Evolutionary conservation across 2,888 invertebrate genomes (phyloP).

Genomic region (Epirrhoe tristata): DNA sequence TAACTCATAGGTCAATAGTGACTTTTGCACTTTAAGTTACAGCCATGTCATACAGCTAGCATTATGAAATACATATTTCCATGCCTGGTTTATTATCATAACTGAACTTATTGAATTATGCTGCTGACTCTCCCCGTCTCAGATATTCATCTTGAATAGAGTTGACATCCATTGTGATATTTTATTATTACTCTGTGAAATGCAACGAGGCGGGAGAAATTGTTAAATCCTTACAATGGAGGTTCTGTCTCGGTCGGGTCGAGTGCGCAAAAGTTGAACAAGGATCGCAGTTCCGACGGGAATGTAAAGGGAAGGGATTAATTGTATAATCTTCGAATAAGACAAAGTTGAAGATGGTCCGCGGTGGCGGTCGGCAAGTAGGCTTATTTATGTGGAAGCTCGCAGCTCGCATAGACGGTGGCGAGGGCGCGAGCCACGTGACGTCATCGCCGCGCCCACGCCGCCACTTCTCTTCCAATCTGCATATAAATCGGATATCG

Average conservation of each 20-base stretch:
- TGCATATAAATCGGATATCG: constrained; percentile 86
- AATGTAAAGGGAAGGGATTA: constrained; percentile 69
- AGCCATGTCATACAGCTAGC: too few species aligned
- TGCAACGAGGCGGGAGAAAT: constrained; percentile 81
- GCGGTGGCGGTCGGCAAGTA: constrained; percentile 54
- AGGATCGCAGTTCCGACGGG: constrained; percentile 71
- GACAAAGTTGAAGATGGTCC: constrained; percentile 63
- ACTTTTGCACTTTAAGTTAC: constrained; percentile 38
- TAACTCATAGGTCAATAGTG: constrained; percentile 1
- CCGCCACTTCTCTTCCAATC: constrained; percentile 74
- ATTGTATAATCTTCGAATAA: constrained; percentile 71
- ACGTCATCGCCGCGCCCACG: constrained; percentile 60
- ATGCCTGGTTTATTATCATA: not conserved
- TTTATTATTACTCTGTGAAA: constrained; percentile 81
- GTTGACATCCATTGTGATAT: constrained; percentile 83
- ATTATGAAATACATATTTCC: not conserved
- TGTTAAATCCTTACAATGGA: constrained; percentile 81
- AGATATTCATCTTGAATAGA: constrained; percentile 81
- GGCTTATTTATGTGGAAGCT: constrained; percentile 63
- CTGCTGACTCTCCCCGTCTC: constrained; percentile 76
- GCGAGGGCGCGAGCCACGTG: constrained; percentile 54
- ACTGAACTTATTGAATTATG: constrained; percentile 71
- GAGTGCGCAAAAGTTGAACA: constrained; percentile 79
- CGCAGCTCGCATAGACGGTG: constrained; percentile 42
- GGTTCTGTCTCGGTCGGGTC: constrained; percentile 77